A percentile compares a stretch with the other conserved stretches of the same genome.
phyloP scores from a whole-genome alignment of 92 coral and sea anemone genomes.

The Epizoanthus illoricatus region DNA sequence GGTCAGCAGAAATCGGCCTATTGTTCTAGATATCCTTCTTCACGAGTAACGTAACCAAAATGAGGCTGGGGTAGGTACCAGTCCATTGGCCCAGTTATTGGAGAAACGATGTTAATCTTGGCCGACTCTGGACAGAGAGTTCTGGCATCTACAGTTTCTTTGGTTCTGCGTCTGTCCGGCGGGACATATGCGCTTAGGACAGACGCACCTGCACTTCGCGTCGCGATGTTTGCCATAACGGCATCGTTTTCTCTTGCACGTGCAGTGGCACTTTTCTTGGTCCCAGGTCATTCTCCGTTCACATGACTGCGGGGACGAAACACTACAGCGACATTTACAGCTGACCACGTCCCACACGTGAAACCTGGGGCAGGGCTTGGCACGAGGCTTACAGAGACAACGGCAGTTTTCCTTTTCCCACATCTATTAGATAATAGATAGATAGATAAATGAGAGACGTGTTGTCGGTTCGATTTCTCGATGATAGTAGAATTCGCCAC shows the following conservation, averaged over 20 bases:
- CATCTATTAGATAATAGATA: neutral
- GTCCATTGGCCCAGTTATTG: too few species aligned
- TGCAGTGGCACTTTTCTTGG: conserved; percentile 20
- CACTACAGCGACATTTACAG: conserved; percentile 35
- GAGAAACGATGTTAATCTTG: too few species aligned
- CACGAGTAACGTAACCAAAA: too few species aligned
- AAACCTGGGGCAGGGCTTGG: conserved; percentile 10
- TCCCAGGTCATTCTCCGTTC: conserved; percentile 27
- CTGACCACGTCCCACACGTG: conserved; percentile 26
- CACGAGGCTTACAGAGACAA: conserved; percentile 22
- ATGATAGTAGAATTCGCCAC: too few species aligned
- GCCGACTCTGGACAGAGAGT: neutral
- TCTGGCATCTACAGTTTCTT: conserved; percentile 1
- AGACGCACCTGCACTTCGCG: conserved; percentile 25
- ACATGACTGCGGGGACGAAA: conserved; percentile 13
- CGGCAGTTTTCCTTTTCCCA: conserved; percentile 22
- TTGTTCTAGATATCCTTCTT: too few species aligned
- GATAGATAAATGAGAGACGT: too few species aligned
- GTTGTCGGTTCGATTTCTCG: too few species aligned
- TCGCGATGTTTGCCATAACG: conserved; percentile 26
- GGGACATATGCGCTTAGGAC: conserved; percentile 29
- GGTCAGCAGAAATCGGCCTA: too few species aligned
- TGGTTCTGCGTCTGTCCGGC: neutral
- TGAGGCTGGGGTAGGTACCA: too few species aligned
- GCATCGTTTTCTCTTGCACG: conserved; percentile 24